phyloP scores from a whole-genome alignment of 2,888 invertebrate genomes.

The Ophion costatus region DNA sequence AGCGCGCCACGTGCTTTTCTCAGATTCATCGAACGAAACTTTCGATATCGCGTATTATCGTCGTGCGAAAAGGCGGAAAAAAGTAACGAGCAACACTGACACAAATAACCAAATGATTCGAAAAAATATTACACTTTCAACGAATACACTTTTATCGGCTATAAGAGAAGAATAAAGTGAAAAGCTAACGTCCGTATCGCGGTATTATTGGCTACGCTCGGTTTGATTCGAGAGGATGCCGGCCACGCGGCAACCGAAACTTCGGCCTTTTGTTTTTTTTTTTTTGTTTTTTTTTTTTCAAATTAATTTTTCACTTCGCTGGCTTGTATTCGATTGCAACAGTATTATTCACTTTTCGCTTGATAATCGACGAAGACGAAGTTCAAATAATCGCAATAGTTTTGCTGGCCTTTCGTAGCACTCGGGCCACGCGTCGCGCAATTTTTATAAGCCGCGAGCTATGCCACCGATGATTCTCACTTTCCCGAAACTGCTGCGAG shows the following conservation, averaged over 20 bases:
- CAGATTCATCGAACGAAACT: background rate
- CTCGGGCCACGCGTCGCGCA: background rate
- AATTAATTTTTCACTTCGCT: slow-evolving; percentile 18
- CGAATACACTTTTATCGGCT: slow-evolving; percentile 32
- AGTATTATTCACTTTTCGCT: slow-evolving; percentile 53
- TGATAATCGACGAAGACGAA: slow-evolving; percentile 14
- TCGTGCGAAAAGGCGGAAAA: background rate
- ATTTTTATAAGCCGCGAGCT: background rate
- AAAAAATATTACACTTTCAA: background rate
- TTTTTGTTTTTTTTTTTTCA: slow-evolving; percentile 20
- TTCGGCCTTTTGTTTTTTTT: background rate
- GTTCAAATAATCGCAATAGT: slow-evolving; percentile 21
- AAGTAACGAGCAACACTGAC: background rate
- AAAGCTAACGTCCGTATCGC: slow-evolving; percentile 12
- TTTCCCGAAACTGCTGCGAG: slow-evolving; percentile 2
- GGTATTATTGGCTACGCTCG: slow-evolving; percentile 39
- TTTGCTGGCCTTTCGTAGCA: slow-evolving; percentile 5
- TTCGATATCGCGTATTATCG: slow-evolving; percentile 31
- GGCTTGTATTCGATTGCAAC: slow-evolving; percentile 42
- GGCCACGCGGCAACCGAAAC: slow-evolving; percentile 9
- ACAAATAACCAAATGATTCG: slow-evolving; percentile 1
- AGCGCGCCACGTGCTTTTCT: background rate
- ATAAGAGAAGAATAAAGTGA: background rate
- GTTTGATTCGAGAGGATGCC: slow-evolving; percentile 1
- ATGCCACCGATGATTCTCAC: slow-evolving; percentile 4